A percentile compares a stretch with the other conserved stretches of the same genome.
These are phyloP conservation scores for Drosophila insularis DNA, from an alignment of 1,140 invertebrate genomes.

Conservation along the genomic window DNA sequence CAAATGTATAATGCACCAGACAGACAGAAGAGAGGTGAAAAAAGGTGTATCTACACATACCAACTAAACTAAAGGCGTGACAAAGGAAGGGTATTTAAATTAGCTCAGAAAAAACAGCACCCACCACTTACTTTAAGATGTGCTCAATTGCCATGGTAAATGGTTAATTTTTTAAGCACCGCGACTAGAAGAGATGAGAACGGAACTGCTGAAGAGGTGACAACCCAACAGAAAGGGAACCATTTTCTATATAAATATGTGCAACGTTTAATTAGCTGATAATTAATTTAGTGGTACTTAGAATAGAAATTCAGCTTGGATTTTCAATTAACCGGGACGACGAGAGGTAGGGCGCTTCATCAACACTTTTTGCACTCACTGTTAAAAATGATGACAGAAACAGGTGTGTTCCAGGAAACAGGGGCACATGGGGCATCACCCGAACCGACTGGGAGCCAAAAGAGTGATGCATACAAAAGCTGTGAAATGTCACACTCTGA, in stretches of 20 bases:
- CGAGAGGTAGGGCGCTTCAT: not conserved
- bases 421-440: not conserved
- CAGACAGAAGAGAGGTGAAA: not conserved
- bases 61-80: not conserved
- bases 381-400: constrained; percentile 46
- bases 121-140: constrained; percentile 20
- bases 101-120: constrained; percentile 32
- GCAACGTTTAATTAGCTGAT: constrained; percentile 70
- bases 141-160: constrained; percentile 67
- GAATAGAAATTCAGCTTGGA: constrained; percentile 39
- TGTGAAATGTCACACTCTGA: constrained; percentile 51
- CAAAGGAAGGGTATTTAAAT: constrained; percentile 12
- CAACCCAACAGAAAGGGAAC: constrained; percentile 23
- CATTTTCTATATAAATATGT: constrained; percentile 60
- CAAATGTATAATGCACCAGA: constrained; percentile 14
- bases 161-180: constrained; percentile 54
- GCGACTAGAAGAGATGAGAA: not conserved
- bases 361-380: constrained; percentile 18
- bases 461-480: constrained; percentile 22
- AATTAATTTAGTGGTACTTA: constrained; percentile 59
- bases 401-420: not conserved
- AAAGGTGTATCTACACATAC: not conserved
- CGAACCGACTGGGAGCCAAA: not conserved
- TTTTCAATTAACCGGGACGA: constrained; percentile 58
- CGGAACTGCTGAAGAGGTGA: constrained; percentile 1